Percentiles rank a stretch among this genome's conserved stretches.
These are phyloP conservation scores for Brachyrhaphis roseni DNA, from an alignment of 2,797 vertebrate species.

Conservation along the genomic window DNA sequence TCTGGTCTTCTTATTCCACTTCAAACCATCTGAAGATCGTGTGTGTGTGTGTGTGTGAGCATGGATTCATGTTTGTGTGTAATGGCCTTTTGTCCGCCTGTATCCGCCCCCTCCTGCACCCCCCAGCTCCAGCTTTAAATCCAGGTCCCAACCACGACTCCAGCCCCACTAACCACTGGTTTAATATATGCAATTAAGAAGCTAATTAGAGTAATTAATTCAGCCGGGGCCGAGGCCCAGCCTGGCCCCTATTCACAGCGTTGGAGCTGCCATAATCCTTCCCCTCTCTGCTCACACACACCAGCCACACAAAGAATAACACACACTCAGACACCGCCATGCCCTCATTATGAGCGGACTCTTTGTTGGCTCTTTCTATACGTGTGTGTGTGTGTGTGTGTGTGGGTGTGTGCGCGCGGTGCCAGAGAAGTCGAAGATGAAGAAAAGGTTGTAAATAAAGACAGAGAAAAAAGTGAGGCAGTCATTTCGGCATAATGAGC, in stretches of 20 bases:
- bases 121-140: constrained; percentile 55
- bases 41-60: constrained; percentile 28
- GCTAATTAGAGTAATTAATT: constrained; percentile 88
- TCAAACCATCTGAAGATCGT: constrained; percentile 62
- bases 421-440: constrained; percentile 72
- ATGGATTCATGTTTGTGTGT: constrained; percentile 33
- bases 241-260: constrained; percentile 80
- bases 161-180: constrained; percentile 74
- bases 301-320: constrained; percentile 56
- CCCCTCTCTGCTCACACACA: constrained; percentile 59
- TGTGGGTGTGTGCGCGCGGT: constrained; percentile 29
- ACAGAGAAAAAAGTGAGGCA: constrained; percentile 66
- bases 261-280: constrained; percentile 81
- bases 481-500: constrained; percentile 68
- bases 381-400: constrained; percentile 36
- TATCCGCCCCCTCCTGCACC: constrained; percentile 33
- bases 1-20: constrained; percentile 62
- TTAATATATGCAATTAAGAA: constrained; percentile 86
- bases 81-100: constrained; percentile 53
- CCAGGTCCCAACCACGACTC: constrained; percentile 50
- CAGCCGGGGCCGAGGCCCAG: constrained; percentile 76
- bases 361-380: constrained; percentile 62
- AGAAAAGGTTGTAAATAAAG: constrained; percentile 75
- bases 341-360: constrained; percentile 74
- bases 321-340: constrained; percentile 63